phyloP scores from a whole-genome alignment of 2,797 vertebrate species.

The Poecilia gillii region DNA sequence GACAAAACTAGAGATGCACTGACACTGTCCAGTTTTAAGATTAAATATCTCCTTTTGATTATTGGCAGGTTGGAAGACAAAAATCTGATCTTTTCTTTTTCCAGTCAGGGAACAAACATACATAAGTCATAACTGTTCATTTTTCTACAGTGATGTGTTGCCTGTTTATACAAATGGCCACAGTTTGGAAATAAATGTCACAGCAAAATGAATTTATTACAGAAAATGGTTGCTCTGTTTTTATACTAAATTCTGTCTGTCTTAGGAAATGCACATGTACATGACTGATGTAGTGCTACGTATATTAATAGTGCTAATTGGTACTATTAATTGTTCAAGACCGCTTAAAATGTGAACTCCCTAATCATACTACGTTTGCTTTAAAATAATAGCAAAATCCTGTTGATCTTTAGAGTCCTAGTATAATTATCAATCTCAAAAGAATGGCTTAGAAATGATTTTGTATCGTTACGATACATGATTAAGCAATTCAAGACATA shows the following conservation, averaged over 20 bases:
- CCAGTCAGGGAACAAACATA: background rate
- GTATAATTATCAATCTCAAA: background rate
- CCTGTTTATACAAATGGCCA: background rate
- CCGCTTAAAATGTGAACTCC: background rate
- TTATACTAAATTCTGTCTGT: background rate
- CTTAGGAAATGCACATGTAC: background rate
- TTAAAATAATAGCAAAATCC: background rate
- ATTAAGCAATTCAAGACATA: background rate
- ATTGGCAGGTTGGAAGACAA: background rate
- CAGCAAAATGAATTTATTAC: background rate
- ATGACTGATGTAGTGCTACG: background rate
- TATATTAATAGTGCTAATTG: background rate
- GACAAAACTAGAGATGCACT: background rate
- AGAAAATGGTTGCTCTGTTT: background rate
- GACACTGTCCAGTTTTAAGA: background rate
- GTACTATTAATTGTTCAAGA: background rate
- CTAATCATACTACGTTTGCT: background rate
- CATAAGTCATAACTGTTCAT: background rate
- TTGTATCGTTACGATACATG: background rate
- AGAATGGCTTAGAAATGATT: background rate
- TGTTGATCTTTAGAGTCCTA: background rate
- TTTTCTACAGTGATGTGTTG: background rate
- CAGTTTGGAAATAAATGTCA: background rate
- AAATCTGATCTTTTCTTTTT: background rate
- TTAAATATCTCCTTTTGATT: background rate